Percentiles rank a stretch among this genome's conserved stretches.
Conservation (phyloP, 2,888 invertebrate species). For the Drosophila paracracens region DNA sequence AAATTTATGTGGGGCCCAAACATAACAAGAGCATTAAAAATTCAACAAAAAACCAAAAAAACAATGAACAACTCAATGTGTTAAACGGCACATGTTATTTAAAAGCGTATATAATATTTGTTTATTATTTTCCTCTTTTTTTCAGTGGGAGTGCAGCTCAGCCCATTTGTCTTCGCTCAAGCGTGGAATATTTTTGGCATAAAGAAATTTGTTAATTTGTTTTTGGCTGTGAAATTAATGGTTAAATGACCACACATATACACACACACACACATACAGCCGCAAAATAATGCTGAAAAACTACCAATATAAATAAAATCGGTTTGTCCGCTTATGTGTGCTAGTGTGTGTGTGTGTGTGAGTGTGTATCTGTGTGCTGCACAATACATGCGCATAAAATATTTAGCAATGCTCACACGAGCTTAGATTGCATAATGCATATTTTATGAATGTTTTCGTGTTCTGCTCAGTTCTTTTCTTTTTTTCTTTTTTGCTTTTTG, state of each 20-base stretch:
- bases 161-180: slow-evolving; percentile 79
- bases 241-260: slow-evolving; percentile 36
- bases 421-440: slow-evolving; percentile 86
- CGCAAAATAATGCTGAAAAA: slow-evolving; percentile 65
- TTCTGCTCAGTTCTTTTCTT: slow-evolving; percentile 28
- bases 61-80: slow-evolving; percentile 74
- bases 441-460: slow-evolving; percentile 82
- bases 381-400: slow-evolving; percentile 81
- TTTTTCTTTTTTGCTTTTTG: slow-evolving; percentile 14
- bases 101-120: slow-evolving; percentile 71
- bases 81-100: slow-evolving; percentile 81
- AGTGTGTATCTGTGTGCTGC: slow-evolving; percentile 50
- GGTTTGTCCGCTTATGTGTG: slow-evolving; percentile 22
- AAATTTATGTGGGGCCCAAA: slow-evolving; percentile 69
- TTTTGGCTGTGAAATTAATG: slow-evolving; percentile 68
- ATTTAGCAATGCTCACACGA: slow-evolving; percentile 85
- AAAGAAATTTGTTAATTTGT: slow-evolving; percentile 74
- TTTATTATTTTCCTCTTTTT: slow-evolving; percentile 33
- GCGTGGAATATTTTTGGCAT: slow-evolving; percentile 77
- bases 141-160: slow-evolving; percentile 34
- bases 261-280: slow-evolving; percentile 7
- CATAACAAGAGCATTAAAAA: slow-evolving; percentile 55
- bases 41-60: slow-evolving; percentile 13
- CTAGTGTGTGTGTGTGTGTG: slow-evolving; percentile 24
- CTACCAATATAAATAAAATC: slow-evolving; percentile 64